phyloP scores from a whole-genome alignment of 1,140 invertebrate species.

The Trichogramma pretiosum region DNA sequence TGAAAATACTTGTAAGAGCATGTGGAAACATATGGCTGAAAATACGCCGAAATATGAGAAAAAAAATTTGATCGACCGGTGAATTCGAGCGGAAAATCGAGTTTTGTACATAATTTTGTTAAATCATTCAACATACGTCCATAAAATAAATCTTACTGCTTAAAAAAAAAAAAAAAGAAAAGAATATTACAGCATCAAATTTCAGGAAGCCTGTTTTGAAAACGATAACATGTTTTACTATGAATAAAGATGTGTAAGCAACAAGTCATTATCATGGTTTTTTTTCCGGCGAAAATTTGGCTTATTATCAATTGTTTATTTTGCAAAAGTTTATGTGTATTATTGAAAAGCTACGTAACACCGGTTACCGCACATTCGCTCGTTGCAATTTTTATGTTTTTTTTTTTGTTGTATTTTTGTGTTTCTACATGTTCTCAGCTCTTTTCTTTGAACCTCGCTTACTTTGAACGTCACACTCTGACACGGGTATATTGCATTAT shows the following conservation, averaged over 20 bases:
- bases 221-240: slow-evolving; percentile 14
- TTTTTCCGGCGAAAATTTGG: slow-evolving; percentile 3
- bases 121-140: slow-evolving; percentile 6
- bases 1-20: slow-evolving; percentile 11
- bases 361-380: too few relatives aligned
- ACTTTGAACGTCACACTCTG: too few relatives aligned
- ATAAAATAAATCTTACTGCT: too few relatives aligned
- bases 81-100: slow-evolving; percentile 5
- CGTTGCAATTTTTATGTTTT: too few relatives aligned
- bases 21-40: slow-evolving; percentile 14
- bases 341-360: too few relatives aligned
- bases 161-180: not conserved
- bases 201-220: slow-evolving; percentile 7
- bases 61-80: too few relatives aligned
- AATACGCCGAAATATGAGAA: slow-evolving; percentile 1
- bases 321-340: slow-evolving; percentile 4
- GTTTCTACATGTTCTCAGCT: slow-evolving; percentile 14
- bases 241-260: slow-evolving; percentile 5
- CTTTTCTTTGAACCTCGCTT: slow-evolving; percentile 8
- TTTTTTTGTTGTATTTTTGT: slow-evolving; percentile 1
- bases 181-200: slow-evolving; percentile 3
- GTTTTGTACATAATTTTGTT: slow-evolving; percentile 17
- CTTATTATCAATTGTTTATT: slow-evolving; percentile 14
- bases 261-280: slow-evolving; percentile 1
- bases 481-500: too few relatives aligned